A percentile compares a stretch with the other conserved stretches of the same genome.
Evolutionary conservation across 2,113 vertebrate genomes (phyloP).

Genomic region (Globicephala melas): DNA sequence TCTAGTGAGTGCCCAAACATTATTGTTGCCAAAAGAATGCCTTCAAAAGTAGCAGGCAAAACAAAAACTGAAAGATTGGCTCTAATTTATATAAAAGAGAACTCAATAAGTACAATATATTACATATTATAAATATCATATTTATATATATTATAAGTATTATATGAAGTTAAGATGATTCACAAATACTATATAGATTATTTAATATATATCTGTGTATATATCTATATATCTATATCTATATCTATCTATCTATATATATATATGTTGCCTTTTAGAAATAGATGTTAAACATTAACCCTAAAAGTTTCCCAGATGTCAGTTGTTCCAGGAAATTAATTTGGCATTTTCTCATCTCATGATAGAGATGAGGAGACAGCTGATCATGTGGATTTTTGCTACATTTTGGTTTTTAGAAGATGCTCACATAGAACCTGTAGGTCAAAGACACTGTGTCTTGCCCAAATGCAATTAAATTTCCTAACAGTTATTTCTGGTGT

Average conservation of each 20-base stretch:
- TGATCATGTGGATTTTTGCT: background rate
- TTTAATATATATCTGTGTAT: background rate
- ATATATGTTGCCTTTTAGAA: background rate
- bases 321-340: background rate
- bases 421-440: background rate
- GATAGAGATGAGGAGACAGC: background rate
- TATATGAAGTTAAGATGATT: background rate
- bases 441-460: background rate
- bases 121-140: background rate
- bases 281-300: background rate
- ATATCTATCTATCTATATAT: no score
- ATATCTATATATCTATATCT: background rate
- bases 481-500: constrained; percentile 55
- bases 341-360: background rate
- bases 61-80: background rate
- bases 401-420: constrained; percentile 49
- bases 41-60: background rate
- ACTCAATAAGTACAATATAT: background rate
- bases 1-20: background rate
- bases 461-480: constrained; percentile 44
- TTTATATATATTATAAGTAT: background rate
- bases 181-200: background rate
- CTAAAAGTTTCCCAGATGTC: background rate
- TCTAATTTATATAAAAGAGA: background rate
- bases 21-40: background rate